A percentile compares a stretch with the other conserved stretches of the same genome.
Evolutionary conservation across 2,113 vertebrate genomes (phyloP).

Genomic region (Zapus hudsonius): DNA sequence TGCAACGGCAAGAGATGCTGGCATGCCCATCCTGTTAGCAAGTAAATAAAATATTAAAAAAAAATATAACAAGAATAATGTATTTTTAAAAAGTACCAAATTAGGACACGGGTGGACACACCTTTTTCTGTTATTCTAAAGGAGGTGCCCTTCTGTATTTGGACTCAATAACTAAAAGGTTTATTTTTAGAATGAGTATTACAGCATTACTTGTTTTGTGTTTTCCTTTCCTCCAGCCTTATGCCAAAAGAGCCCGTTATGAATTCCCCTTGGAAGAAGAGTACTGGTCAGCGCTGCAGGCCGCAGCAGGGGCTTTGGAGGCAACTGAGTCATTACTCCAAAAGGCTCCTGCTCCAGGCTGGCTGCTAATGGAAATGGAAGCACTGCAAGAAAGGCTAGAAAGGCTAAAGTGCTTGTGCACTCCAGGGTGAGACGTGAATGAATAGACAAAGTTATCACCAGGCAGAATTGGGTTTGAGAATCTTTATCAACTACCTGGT

Average conservation of each 20-base stretch:
- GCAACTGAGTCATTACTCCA: constrained; percentile 84
- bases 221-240: constrained; percentile 85
- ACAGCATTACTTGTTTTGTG: neutral
- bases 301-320: constrained; percentile 86
- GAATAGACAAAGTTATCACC: rapidly evolving
- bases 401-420: constrained; percentile 40
- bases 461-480: neutral
- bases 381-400: constrained; percentile 85
- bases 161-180: neutral
- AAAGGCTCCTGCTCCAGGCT: constrained; percentile 84
- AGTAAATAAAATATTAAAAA: no score
- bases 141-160: neutral
- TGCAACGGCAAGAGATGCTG: no score
- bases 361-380: constrained; percentile 88
- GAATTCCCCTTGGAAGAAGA: constrained; percentile 86
- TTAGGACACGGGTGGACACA: no score
- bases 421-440: rapidly evolving
- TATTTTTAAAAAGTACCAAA: no score
- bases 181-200: neutral
- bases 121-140: neutral
- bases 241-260: constrained; percentile 88
- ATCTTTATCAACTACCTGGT: neutral
- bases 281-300: constrained; percentile 86
- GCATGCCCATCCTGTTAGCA: no score
- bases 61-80: no score